phyloP scores from a whole-genome alignment of 2,888 invertebrate genomes.

The Polydrusus tereticollis region DNA sequence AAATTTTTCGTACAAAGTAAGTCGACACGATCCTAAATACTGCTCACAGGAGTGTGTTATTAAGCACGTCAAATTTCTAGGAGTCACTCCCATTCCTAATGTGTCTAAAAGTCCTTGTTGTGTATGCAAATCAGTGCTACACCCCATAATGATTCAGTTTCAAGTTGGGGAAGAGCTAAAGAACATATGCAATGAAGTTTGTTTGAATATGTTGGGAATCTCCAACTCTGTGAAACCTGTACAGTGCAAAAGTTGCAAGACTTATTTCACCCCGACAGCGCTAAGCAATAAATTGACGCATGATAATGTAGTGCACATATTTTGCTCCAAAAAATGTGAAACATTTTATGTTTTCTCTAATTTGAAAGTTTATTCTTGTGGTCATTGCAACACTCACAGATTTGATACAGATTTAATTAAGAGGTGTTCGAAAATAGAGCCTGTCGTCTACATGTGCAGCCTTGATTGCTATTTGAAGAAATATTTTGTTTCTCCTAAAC shows the following conservation, averaged over 20 bases:
- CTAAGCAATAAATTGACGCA: not conserved
- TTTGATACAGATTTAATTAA: constrained; percentile 28
- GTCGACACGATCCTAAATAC: not conserved
- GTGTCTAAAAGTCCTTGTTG: not conserved
- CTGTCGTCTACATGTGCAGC: constrained; percentile 1
- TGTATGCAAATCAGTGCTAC: not conserved
- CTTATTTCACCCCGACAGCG: not conserved
- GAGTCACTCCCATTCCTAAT: not conserved
- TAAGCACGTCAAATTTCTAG: not conserved
- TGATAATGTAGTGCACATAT: not conserved
- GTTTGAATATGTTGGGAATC: not conserved
- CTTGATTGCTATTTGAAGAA: constrained; percentile 18
- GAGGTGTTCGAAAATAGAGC: constrained; percentile 21
- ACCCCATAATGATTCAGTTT: constrained; percentile 2
- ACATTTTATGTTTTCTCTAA: not conserved
- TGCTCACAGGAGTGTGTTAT: constrained; percentile 14
- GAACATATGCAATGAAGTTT: constrained; percentile 2
- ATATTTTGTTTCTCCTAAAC: not conserved
- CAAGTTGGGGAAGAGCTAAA: constrained; percentile 3
- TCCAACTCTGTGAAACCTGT: not conserved
- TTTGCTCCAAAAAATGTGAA: constrained; percentile 24
- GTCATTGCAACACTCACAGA: constrained; percentile 1
- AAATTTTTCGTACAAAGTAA: constrained; percentile 3
- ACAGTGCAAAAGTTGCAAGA: constrained; percentile 14
- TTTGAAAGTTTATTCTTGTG: constrained; percentile 9